A percentile compares a stretch with the other conserved stretches of the same genome.
Conservation (phyloP, 2,888 invertebrate genomes). For the Erannis defoliaria region DNA sequence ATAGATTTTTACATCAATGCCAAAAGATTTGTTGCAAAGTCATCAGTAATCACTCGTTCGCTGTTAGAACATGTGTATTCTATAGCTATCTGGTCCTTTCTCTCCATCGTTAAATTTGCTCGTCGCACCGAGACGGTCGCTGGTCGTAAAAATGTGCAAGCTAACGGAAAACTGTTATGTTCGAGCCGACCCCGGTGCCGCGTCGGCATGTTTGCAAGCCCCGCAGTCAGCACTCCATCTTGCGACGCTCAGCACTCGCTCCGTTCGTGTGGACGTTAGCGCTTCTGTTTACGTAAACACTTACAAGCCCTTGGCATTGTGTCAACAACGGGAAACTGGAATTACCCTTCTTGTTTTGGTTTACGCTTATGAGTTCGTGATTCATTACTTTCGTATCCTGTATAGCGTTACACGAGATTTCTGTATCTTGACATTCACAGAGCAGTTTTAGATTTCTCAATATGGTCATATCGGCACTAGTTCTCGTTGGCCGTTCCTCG, state of each 20-base stretch:
- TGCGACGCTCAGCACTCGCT: slow-evolving; percentile 27
- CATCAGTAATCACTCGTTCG: slow-evolving; percentile 3
- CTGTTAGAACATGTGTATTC: slow-evolving; percentile 13
- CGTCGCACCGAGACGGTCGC: slow-evolving; percentile 47
- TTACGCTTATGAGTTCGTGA: slow-evolving; percentile 22
- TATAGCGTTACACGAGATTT: slow-evolving; percentile 21
- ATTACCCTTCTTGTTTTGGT: slow-evolving; percentile 16
- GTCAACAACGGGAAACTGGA: slow-evolving; percentile 25
- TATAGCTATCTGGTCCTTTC: slow-evolving; percentile 24
- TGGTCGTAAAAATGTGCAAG: slow-evolving; percentile 76
- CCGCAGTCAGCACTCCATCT: slow-evolving; percentile 37
- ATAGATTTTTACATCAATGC: neutral
- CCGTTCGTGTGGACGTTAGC: slow-evolving; percentile 28
- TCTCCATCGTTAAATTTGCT: slow-evolving; percentile 43
- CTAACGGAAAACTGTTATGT: slow-evolving; percentile 67
- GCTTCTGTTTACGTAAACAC: slow-evolving; percentile 35
- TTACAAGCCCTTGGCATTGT: slow-evolving; percentile 34
- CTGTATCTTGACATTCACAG: slow-evolving; percentile 27
- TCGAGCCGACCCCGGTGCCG: slow-evolving; percentile 39
- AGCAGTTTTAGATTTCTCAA: slow-evolving; percentile 16
- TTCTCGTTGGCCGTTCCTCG: slow-evolving; percentile 28
- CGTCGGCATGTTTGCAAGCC: slow-evolving; percentile 37
- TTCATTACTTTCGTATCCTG: slow-evolving; percentile 6
- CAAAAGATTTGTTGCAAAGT: neutral
- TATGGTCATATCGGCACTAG: slow-evolving; percentile 23